Conservation (phyloP, 1,140 invertebrate species). For the Pachypeltis micranthus region DNA sequence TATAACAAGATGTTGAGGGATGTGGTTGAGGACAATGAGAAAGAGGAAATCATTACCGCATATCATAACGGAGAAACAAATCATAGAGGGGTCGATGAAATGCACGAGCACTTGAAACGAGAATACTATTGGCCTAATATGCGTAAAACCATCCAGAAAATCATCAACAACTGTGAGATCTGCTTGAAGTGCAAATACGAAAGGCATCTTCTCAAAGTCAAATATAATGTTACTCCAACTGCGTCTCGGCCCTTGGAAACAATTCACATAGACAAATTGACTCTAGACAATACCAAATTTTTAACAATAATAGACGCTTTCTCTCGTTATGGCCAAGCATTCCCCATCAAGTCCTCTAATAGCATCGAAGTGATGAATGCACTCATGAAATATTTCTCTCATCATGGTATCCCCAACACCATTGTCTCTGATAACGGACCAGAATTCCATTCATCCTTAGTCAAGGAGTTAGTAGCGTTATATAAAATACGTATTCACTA, state of each 20-base stretch:
- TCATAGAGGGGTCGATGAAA: background rate
- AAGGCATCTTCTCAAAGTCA: background rate
- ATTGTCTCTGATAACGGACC: background rate
- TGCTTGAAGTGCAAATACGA: background rate
- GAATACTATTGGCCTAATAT: background rate
- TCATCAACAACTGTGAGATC: background rate
- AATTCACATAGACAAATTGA: background rate
- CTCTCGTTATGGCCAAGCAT: background rate
- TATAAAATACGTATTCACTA: constrained; percentile 1
- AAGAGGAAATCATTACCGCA: background rate
- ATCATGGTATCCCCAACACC: background rate
- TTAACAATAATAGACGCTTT: background rate
- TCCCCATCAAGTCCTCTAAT: background rate
- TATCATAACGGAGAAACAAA: background rate
- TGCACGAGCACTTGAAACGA: background rate
- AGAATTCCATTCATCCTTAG: background rate
- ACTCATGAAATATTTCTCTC: background rate
- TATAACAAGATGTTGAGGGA: background rate
- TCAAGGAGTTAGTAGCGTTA: background rate
- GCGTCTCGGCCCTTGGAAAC: background rate
- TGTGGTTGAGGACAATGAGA: background rate
- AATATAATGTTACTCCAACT: background rate
- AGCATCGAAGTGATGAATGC: background rate
- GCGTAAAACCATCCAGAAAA: background rate
- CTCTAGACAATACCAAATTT: background rate